Conservation (phyloP, 2,888 invertebrate genomes). For the Hartigia nigra region DNA sequence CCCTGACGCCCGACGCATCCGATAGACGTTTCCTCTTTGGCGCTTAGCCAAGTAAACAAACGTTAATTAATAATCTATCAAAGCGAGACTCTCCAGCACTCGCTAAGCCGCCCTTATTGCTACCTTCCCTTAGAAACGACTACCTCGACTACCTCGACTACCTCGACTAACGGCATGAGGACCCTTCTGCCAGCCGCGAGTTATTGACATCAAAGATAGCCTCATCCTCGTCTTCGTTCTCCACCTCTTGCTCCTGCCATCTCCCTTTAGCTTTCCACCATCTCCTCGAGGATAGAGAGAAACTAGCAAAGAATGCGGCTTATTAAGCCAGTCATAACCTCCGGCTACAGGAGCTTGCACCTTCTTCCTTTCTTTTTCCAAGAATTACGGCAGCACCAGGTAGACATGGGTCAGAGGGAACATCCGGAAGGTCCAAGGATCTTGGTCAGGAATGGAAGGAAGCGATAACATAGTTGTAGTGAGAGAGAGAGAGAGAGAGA, state of each 20-base stretch:
- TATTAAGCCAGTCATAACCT: not conserved
- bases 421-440: not conserved
- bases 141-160: not conserved
- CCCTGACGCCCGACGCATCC: slow-evolving; percentile 23
- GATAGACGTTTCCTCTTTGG: slow-evolving; percentile 28
- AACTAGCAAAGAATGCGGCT: not conserved
- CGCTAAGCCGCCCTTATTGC: slow-evolving; percentile 7
- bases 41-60: slow-evolving; percentile 29
- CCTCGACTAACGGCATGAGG: not conserved
- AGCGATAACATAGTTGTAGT: not conserved
- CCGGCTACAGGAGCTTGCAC: not conserved
- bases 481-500: slow-evolving; percentile 7
- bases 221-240: not conserved
- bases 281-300: not conserved
- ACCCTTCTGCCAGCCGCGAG: not conserved
- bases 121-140: not conserved
- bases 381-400: not conserved
- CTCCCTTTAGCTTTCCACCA: not conserved
- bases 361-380: not conserved
- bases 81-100: slow-evolving; percentile 15
- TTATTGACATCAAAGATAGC: not conserved
- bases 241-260: not conserved
- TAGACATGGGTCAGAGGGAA: not conserved
- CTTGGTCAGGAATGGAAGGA: not conserved
- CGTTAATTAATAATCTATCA: slow-evolving; percentile 37